Evolutionary conservation across 2,113 vertebrate genomes (phyloP).

Genomic region (Takifugu flavidus): DNA sequence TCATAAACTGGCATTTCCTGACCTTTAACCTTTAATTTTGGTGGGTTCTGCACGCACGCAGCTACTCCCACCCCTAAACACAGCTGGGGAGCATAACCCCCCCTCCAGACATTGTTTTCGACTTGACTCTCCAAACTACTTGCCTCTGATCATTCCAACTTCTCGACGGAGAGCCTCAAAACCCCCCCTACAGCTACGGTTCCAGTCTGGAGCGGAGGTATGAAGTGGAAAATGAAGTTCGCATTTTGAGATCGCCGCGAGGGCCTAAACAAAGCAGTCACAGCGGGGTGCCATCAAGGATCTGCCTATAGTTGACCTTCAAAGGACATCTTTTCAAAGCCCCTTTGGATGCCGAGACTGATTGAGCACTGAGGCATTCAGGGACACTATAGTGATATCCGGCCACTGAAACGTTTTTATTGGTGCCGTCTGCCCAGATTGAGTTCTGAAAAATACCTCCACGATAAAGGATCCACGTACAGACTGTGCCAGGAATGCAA

Average conservation of each 20-base stretch:
- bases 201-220: not conserved
- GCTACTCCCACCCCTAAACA: constrained; percentile 22
- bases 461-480: not conserved
- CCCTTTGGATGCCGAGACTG: not conserved
- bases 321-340: not conserved
- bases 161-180: constrained; percentile 2
- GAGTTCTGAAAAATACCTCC: not conserved
- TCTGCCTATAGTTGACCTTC: not conserved
- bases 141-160: constrained; percentile 19
- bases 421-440: not conserved
- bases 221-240: constrained; percentile 16
- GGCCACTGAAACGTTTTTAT: not conserved
- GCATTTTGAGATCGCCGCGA: constrained; percentile 3
- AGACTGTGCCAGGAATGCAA: not conserved
- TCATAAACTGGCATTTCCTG: not conserved
- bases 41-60: constrained; percentile 12
- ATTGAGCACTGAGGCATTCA: not conserved
- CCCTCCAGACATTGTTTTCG: constrained; percentile 33
- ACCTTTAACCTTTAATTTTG: constrained; percentile 2
- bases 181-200: not conserved
- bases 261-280: constrained; percentile 10
- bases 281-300: not conserved
- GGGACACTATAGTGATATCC: not conserved
- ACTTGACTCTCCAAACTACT: constrained; percentile 16
- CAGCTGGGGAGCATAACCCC: constrained; percentile 11